Conservation (phyloP, 2,113 vertebrate genomes). For the Siphamia tubifer region DNA sequence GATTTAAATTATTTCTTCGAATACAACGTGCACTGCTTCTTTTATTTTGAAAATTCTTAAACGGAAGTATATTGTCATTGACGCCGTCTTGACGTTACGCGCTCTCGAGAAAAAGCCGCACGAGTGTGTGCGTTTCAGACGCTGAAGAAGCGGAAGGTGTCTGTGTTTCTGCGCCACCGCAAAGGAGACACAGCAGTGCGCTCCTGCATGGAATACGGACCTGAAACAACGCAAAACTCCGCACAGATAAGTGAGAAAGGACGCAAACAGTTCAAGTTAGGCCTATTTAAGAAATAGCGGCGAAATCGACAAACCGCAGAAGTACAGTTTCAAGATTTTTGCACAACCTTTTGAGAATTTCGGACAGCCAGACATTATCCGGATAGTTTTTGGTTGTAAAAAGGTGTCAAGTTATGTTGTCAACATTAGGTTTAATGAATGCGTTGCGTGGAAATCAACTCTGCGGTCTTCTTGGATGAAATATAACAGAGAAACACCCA, state of each 20-base stretch:
- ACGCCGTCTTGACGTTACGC: not conserved
- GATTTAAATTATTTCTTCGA: too few relatives aligned
- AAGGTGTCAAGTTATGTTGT: not conserved
- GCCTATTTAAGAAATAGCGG: not conserved
- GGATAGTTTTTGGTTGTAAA: not conserved
- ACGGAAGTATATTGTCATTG: not conserved
- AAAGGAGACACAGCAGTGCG: not conserved
- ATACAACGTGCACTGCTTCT: fast-evolving
- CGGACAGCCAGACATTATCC: not conserved
- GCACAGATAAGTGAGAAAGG: conserved; percentile 42
- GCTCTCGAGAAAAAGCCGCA: conserved; percentile 41
- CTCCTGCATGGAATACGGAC: conserved; percentile 18
- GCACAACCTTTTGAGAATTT: conserved; percentile 12
- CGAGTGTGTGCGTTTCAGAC: conserved; percentile 42
- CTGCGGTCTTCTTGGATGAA: conserved; percentile 26
- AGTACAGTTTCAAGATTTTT: conserved; percentile 30
- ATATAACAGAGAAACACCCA: not conserved
- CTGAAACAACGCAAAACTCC: not conserved
- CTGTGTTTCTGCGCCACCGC: conserved; percentile 25
- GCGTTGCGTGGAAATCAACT: conserved; percentile 38
- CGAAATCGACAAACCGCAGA: not conserved
- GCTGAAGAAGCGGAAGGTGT: conserved; percentile 22
- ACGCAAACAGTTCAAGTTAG: not conserved
- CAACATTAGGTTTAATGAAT: not conserved
- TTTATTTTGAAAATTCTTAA: conserved; percentile 41